These are phyloP conservation scores for Gerris lacustris DNA, from an alignment of 2,888 invertebrate species.

Conservation along the genomic window DNA sequence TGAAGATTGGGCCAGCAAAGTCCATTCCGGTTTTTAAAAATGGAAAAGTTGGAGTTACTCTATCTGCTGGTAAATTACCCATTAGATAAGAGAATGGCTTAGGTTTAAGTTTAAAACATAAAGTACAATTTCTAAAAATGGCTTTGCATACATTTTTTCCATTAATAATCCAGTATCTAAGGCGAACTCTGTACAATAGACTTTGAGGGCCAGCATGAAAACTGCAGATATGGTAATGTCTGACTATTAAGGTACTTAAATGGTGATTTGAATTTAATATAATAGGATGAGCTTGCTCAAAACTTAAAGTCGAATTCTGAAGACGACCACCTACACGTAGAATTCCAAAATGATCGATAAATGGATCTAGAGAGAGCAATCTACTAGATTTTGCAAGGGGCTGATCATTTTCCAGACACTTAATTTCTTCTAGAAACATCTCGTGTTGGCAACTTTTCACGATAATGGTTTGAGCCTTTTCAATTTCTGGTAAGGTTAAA, in stretches of 20 bases:
- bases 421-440: too few species aligned
- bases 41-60: constrained; percentile 7
- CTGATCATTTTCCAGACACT: too few species aligned
- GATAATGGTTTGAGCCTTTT: too few species aligned
- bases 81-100: neutral
- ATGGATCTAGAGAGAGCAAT: constrained; percentile 26
- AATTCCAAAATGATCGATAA: constrained; percentile 32
- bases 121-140: constrained; percentile 21
- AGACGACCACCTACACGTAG: constrained; percentile 21
- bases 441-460: too few species aligned
- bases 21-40: constrained; percentile 10
- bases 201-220: constrained; percentile 27
- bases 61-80: constrained; percentile 12
- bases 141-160: constrained; percentile 23
- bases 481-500: too few species aligned
- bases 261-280: constrained; percentile 28
- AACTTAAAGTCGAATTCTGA: constrained; percentile 25
- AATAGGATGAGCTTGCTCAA: constrained; percentile 30
- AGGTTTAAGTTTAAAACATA: constrained; percentile 6
- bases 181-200: constrained; percentile 24
- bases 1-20: constrained; percentile 13
- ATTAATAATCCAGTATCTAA: constrained; percentile 28
- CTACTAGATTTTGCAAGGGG: neutral
- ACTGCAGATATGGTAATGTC: constrained; percentile 17
- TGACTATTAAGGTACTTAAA: constrained; percentile 12